A percentile compares a stretch with the other conserved stretches of the same genome.
phyloP scores from a whole-genome alignment of 2,888 invertebrate species.

The Oxycera nigricornis region DNA sequence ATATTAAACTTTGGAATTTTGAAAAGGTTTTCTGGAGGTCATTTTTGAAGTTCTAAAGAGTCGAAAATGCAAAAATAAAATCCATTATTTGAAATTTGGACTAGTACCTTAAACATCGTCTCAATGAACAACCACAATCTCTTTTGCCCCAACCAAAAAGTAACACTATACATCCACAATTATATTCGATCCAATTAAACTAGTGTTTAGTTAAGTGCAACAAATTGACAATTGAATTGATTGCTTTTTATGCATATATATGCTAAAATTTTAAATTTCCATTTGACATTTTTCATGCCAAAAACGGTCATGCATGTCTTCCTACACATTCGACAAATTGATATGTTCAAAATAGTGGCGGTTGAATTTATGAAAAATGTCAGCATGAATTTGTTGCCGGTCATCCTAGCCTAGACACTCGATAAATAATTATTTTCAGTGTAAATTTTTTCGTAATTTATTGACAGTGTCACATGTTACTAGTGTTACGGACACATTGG shows the following conservation, averaged over 20 bases:
- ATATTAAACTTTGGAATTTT: no score
- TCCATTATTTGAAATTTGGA: no score
- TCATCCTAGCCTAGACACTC: slow-evolving; percentile 22
- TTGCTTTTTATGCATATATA: background rate
- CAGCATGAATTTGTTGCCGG: slow-evolving; percentile 26
- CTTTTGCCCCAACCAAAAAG: no score
- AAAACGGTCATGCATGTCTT: background rate
- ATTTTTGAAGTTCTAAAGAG: no score
- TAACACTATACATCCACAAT: no score
- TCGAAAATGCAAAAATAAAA: no score
- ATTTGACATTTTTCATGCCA: background rate
- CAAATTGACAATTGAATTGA: slow-evolving; percentile 30
- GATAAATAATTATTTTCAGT: slow-evolving; percentile 22
- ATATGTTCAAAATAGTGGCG: slow-evolving; percentile 28
- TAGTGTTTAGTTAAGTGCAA: slow-evolving; percentile 9
- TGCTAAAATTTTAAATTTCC: background rate
- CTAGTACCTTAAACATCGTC: no score
- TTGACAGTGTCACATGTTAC: slow-evolving; percentile 34
- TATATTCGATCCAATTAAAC: slow-evolving; percentile 9
- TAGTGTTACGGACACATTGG: background rate
- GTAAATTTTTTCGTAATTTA: slow-evolving; percentile 23
- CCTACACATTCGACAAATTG: slow-evolving; percentile 13
- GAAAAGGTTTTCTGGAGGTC: no score
- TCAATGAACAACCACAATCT: no score
- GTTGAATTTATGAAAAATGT: slow-evolving; percentile 35